Evolutionary conservation across 2,797 vertebrate species (phyloP).

Genomic region (Phataginus tetradactyla): DNA sequence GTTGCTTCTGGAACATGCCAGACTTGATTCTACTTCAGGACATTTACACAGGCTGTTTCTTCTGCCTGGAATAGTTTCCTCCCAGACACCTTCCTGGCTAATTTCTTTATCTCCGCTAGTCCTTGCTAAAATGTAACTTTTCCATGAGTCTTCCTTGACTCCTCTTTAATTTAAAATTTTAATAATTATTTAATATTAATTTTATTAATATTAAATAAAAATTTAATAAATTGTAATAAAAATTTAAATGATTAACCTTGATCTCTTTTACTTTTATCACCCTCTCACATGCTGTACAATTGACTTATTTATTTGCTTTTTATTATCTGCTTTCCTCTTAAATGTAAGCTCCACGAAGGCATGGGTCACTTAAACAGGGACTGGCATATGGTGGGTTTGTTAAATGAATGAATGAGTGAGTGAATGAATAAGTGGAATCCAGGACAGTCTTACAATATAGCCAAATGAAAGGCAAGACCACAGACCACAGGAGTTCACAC

Average conservation of each 20-base stretch:
- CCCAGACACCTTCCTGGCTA: not conserved
- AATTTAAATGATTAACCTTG: not conserved
- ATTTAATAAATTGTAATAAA: too few relatives aligned
- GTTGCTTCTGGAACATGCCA: not conserved
- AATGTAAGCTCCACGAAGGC: not conserved
- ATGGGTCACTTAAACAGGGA: not conserved
- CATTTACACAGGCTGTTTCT: not conserved
- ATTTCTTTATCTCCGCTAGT: not conserved
- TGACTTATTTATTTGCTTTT: slow-evolving; percentile 23
- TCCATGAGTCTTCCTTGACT: not conserved
- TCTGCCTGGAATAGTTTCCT: not conserved
- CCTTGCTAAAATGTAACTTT: not conserved
- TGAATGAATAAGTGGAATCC: not conserved
- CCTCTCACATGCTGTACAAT: not conserved
- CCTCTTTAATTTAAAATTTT: not conserved
- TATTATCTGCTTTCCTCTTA: not conserved
- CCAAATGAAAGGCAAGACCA: not conserved
- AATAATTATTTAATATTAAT: not conserved
- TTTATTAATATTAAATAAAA: too few relatives aligned
- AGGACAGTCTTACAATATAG: not conserved
- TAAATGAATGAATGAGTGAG: not conserved
- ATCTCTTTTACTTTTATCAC: not conserved
- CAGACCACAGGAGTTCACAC: not conserved
- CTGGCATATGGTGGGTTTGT: not conserved
- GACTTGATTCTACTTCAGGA: not conserved